Base-by-base conservation (phyloP, 2,888 invertebrate genomes). In the Morpho achilles region DNA sequence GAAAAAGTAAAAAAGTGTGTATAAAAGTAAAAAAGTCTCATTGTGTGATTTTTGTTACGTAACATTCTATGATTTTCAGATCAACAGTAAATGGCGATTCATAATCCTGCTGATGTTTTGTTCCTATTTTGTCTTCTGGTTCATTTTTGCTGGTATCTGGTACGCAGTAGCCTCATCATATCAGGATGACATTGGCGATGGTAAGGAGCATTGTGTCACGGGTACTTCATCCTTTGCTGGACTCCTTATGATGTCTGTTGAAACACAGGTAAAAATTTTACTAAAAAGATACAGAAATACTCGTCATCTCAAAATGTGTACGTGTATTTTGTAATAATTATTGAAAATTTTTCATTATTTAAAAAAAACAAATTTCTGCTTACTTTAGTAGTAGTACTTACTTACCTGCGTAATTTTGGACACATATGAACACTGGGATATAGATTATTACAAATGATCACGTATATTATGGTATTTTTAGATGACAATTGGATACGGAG, bases 401-500 rank as follows among this genome's bases (percentile, higher is more conserved):
- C 16, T 1, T 16, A 16, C 16, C 16, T 16, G 16, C 16, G 16
- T 16, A 16, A 16, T 16, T 16, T 16, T 16, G 16, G 16, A 16
- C 16, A 16, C 16, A 16, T 16, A 16, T 16, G 32, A 3, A 32
- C 32, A 32, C 3, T 32, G 32, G 32, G 32, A 32, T 2, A 16
- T 1, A 16, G 32, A 5, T 32, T 32, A 32, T 32, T 32, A 32
- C 5, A 32, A 32, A 32, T 32, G 3, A 5, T 32, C 32, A 5
- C 5, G 32, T 41, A 8, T 44, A 50, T 50, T 43, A 7, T 41
- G 46, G 45, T 49, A 42, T 47, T 79, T 79, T 32, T 83, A 93
- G 89, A 93, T 93, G 72, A 93, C 96, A 0, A 96, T 97, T 45
- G 97, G 97, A 0, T 97, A 96, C 74, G 97, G 97, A 1, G 93